These are phyloP conservation scores for Cervus canadensis DNA, from an alignment of 2,113 vertebrate species.

Conservation along the genomic window DNA sequence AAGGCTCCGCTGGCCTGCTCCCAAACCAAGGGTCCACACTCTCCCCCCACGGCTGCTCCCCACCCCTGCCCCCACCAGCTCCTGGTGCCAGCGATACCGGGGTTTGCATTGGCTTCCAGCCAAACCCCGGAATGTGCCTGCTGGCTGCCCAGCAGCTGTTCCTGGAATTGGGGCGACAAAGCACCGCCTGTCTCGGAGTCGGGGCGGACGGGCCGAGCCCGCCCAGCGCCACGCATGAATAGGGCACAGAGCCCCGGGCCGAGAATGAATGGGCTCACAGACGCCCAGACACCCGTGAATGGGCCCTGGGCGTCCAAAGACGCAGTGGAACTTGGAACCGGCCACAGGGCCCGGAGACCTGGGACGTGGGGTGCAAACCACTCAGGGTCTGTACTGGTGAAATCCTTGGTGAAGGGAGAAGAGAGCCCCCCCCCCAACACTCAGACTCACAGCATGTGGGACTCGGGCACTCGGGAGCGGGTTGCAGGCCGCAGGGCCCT, in stretches of 20 bases:
- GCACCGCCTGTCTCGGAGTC: background rate
- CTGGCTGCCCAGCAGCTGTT: slow-evolving; percentile 12
- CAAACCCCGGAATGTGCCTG: slow-evolving; percentile 60
- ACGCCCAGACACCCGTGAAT: background rate
- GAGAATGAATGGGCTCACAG: background rate
- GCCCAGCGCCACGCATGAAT: background rate
- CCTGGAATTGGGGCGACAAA: slow-evolving; percentile 30
- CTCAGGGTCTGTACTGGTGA: accelerated
- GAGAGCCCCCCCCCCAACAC: background rate
- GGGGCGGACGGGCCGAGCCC: slow-evolving; percentile 9
- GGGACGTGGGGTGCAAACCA: background rate
- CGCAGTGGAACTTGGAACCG: background rate
- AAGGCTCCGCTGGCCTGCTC: background rate
- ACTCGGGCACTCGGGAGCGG: accelerated
- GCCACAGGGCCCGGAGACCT: background rate
- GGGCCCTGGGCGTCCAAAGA: background rate
- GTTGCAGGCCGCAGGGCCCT: accelerated
- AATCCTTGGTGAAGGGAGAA: accelerated
- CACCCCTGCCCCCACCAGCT: background rate
- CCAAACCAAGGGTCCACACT: background rate
- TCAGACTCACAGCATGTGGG: background rate
- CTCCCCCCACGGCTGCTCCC: background rate
- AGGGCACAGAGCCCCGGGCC: background rate
- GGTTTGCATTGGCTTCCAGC: slow-evolving; percentile 30
- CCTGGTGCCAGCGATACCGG: background rate